Conservation (phyloP, 1,140 invertebrate genomes). For the Drosophila bifasciata region DNA sequence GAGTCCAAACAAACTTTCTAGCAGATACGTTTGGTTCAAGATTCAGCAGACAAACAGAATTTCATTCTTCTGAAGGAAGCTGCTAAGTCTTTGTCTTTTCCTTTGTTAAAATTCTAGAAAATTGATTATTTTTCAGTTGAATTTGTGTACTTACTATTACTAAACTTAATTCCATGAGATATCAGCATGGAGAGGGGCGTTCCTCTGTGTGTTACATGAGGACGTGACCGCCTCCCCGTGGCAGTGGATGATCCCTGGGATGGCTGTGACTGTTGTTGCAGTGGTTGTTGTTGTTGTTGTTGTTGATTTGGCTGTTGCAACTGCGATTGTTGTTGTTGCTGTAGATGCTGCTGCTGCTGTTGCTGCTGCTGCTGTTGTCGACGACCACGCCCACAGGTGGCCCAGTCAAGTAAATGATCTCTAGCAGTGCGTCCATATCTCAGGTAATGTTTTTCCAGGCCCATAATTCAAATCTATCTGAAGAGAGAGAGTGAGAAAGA, state of each 20-base stretch:
- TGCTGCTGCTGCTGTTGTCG: conserved; percentile 31
- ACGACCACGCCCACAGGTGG: conserved; percentile 67
- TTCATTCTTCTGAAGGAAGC: too few species aligned
- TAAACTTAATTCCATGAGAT: conserved; percentile 89
- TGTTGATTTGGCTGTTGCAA: conserved; percentile 38
- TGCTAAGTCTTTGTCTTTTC: too few species aligned
- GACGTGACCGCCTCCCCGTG: conserved; percentile 61
- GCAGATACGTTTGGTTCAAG: too few species aligned
- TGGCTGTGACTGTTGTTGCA: conserved; percentile 26
- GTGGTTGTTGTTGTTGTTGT: conserved; percentile 38
- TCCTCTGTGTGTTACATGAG: conserved; percentile 84
- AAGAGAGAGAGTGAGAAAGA: conserved; percentile 1
- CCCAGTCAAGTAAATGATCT: conserved; percentile 88
- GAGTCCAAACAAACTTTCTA: too few species aligned
- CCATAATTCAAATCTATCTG: conserved; percentile 85
- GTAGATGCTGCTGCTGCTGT: conserved; percentile 23
- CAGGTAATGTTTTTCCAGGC: conserved; percentile 89
- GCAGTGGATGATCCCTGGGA: conserved; percentile 44
- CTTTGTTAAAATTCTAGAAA: too few species aligned
- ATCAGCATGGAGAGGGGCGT: conserved; percentile 90
- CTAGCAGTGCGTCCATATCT: conserved; percentile 89
- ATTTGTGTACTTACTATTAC: conserved; percentile 90
- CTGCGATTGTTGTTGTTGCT: conserved; percentile 44
- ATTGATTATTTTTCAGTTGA: conserved; percentile 15
- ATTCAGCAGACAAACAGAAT: not conserved